Evolutionary conservation across 2,113 vertebrate genomes (phyloP), one percentile per base, ranked within the genome.

Genomic region (Prochilodus magdalenae): DNA sequence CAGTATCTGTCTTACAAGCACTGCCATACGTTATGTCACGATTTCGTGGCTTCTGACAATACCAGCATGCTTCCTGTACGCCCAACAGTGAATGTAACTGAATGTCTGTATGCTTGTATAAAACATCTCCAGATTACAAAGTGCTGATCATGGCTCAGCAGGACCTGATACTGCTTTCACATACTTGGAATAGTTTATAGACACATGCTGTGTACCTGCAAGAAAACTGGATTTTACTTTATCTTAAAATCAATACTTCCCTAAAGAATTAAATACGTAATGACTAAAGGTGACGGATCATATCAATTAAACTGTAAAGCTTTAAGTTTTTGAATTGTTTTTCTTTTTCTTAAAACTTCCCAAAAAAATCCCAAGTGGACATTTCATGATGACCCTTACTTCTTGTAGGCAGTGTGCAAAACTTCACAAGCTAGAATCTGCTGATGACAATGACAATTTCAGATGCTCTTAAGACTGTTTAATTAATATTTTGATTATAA

Each of bases 61-160:
- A 82, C 40, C 30, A 44, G 59, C 84, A 82, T 82, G 63, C 84
- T 22, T 53, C 63, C 47, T 15, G 33, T 22, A 18, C 40, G 14
- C 14, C 26, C n/a, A 63, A 65, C 18, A 27, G 8, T 55, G 24
- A 53, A 29, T 1, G 36, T 20, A 75, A n/a, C 3, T 33, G 15
- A 57, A 36, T n/a, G 1, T 15, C 3, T 44, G 40, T n/a, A 71
- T 71, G 36, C 33, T 0, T 70, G 16, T 36, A 20, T 51, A 26
- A 49, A 72, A 55, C 27, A 60, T 27, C 53, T 26, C 27, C 13
- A 30, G 13, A 51, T 29, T 24, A 75, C n/a, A 65, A 51, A 44
- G 27, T 44, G 65, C 55, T 27, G 51, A 57, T 57, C 16, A 79
- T 44, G n/a, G 36, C 55, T 22, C 71, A 66, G 6, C 44, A 73